These are phyloP conservation scores for Venturia canescens DNA, from an alignment of 1,140 invertebrate genomes.

Conservation along the genomic window DNA sequence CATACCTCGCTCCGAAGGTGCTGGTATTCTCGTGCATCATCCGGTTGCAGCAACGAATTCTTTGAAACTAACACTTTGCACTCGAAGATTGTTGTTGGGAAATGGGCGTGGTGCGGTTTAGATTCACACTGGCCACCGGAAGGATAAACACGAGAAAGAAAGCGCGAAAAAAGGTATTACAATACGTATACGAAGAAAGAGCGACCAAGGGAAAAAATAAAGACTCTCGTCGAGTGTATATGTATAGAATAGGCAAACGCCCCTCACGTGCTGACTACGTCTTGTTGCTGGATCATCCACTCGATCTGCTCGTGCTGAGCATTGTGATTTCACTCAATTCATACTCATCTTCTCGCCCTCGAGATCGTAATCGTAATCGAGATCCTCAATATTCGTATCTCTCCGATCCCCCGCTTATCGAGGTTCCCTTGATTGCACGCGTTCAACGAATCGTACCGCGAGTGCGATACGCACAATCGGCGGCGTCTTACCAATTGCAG, in stretches of 20 bases:
- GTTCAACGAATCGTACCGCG: not conserved
- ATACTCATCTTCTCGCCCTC: conserved; percentile 29
- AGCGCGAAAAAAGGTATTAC: not conserved
- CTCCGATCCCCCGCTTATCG: conserved; percentile 45
- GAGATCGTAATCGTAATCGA: conserved; percentile 50
- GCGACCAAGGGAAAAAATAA: conserved; percentile 10
- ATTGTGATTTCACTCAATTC: conserved; percentile 26
- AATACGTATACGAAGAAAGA: not conserved
- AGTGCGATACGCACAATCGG: not conserved
- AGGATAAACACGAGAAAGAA: conserved; percentile 36
- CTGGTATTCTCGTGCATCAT: conserved; percentile 8
- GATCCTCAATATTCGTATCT: conserved; percentile 53
- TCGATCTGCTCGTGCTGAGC: not conserved
- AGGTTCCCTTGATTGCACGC: conserved; percentile 45
- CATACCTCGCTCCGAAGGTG: not conserved
- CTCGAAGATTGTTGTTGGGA: not conserved
- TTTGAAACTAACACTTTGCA: conserved; percentile 13
- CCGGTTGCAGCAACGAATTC: not conserved
- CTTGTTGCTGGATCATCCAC: not conserved
- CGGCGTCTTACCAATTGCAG: not conserved
- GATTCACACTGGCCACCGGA: conserved; percentile 32
- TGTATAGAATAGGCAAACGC: not conserved
- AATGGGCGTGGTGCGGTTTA: conserved; percentile 40
- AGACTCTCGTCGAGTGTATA: not conserved
- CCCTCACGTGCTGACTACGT: conserved; percentile 42